These are phyloP conservation scores for Spheniscus humboldti DNA, from an alignment of 2,797 vertebrate species.

Conservation along the genomic window DNA sequence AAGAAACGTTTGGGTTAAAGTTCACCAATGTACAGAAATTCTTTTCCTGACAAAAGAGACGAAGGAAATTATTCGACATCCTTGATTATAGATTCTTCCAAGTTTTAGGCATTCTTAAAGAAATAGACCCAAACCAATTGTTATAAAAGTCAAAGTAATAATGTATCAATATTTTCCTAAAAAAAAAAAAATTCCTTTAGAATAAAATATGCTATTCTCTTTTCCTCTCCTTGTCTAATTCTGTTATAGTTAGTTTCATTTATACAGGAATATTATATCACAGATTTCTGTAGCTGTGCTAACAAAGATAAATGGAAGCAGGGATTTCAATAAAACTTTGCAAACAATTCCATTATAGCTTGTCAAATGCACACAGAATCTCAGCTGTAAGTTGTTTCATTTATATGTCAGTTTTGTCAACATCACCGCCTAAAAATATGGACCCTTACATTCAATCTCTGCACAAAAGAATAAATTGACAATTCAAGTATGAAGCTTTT, in stretches of 20 bases:
- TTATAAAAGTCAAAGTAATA: constrained; percentile 42
- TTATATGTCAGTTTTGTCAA: constrained; percentile 66
- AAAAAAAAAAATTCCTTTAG: neutral
- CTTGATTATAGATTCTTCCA: neutral
- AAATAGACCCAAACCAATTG: neutral
- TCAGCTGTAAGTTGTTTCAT: constrained; percentile 62
- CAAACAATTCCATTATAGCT: constrained; percentile 73
- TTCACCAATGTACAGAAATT: neutral
- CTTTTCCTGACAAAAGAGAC: neutral
- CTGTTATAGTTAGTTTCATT: constrained; percentile 56
- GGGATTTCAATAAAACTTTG: constrained; percentile 73
- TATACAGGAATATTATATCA: constrained; percentile 61
- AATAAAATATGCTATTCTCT: constrained; percentile 48
- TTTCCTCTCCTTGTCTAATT: constrained; percentile 63
- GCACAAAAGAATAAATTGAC: constrained; percentile 50
- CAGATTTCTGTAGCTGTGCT: constrained; percentile 67
- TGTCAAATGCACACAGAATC: constrained; percentile 65
- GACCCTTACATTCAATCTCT: constrained; percentile 5
- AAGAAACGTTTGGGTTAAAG: neutral
- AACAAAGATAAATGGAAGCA: constrained; percentile 76
- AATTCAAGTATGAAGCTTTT: constrained; percentile 39
- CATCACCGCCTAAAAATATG: constrained; percentile 36
- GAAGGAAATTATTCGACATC: neutral
- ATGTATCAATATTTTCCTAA: constrained; percentile 39
- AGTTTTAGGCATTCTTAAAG: neutral